phyloP scores from a whole-genome alignment of 2,113 vertebrate species.

The Serinus canaria region DNA sequence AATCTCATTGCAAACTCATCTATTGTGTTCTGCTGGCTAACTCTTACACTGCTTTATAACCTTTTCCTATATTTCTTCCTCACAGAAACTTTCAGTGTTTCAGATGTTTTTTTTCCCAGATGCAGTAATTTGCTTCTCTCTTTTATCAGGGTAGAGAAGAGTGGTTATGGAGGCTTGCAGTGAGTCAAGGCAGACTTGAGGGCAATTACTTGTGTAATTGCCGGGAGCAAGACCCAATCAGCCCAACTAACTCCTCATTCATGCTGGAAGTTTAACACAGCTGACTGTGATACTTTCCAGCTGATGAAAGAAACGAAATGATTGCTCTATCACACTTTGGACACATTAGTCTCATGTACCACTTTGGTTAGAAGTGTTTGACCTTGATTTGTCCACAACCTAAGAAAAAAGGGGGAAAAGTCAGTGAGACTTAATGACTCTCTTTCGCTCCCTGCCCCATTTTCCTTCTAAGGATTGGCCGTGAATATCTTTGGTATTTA shows the following conservation, averaged over 20 bases:
- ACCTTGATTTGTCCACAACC: background rate
- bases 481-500: background rate
- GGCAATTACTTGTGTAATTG: background rate
- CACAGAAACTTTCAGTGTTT: background rate
- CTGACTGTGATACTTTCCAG: background rate
- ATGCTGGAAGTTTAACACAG: background rate
- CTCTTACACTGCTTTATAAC: background rate
- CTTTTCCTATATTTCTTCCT: background rate
- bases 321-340: background rate
- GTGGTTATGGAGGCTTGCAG: background rate
- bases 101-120: background rate
- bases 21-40: background rate
- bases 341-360: background rate
- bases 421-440: background rate
- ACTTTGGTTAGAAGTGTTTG: background rate
- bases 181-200: background rate
- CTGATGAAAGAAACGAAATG: background rate
- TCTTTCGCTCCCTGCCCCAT: background rate
- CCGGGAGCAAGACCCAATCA: background rate
- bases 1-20: background rate
- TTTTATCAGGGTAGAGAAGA: background rate
- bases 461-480: background rate
- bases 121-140: background rate
- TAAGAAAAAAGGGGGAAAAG: background rate
- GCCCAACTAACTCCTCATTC: background rate